Conservation (phyloP, 2,797 vertebrate species). For the Jordanella pulchra region DNA sequence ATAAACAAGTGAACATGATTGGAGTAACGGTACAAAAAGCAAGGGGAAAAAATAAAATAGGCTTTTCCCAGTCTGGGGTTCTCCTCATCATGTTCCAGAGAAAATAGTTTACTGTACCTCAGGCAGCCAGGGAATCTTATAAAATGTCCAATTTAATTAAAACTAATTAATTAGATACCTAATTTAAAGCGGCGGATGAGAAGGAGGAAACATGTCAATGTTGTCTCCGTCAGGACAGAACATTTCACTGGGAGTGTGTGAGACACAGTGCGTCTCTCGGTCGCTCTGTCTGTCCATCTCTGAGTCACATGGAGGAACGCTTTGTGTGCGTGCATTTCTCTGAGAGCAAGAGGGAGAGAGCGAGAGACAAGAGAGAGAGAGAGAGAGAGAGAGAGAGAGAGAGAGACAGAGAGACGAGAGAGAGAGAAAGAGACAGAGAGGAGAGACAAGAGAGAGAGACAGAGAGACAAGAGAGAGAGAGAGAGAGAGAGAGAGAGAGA, state of each 20-base stretch:
- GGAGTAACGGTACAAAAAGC: not conserved
- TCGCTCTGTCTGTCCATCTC: slow-evolving; percentile 42
- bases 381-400: slow-evolving; percentile 58
- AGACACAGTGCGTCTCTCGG: slow-evolving; percentile 45
- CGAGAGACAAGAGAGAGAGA: slow-evolving; percentile 43
- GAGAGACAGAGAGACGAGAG: slow-evolving; percentile 56
- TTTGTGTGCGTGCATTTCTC: slow-evolving; percentile 46
- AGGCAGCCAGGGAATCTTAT: slow-evolving; percentile 42
- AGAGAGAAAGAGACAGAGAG: slow-evolving; percentile 58
- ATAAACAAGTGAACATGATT: not conserved
- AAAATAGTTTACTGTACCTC: slow-evolving; percentile 32
- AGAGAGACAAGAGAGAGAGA: slow-evolving; percentile 55
- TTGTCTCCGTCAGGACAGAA: slow-evolving; percentile 30
- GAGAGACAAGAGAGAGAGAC: slow-evolving; percentile 55
- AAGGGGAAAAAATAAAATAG: too few relatives aligned
- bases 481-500: slow-evolving; percentile 58
- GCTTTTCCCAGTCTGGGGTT: not conserved
- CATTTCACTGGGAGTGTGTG: slow-evolving; percentile 38
- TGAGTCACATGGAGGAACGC: slow-evolving; percentile 55
- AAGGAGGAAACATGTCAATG: slow-evolving; percentile 27
- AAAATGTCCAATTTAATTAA: slow-evolving; percentile 54
- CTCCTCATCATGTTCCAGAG: not conserved
- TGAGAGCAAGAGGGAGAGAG: slow-evolving; percentile 53
- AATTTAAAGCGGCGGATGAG: slow-evolving; percentile 35
- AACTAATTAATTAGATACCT: slow-evolving; percentile 38